Evolutionary conservation across 1,140 invertebrate genomes (phyloP).

Genomic region (Drosophila hydei): DNA sequence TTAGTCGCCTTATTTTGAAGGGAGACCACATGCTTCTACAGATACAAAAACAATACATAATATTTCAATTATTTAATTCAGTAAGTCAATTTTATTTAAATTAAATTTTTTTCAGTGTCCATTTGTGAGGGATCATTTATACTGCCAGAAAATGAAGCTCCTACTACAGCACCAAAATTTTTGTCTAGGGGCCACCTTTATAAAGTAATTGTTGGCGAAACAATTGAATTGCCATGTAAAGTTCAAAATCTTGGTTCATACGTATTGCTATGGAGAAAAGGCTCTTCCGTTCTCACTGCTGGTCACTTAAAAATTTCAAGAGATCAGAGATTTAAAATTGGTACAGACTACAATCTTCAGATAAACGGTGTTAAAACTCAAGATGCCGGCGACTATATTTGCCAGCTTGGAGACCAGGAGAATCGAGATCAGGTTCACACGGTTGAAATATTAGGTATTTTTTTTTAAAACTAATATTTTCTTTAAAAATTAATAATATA

Average conservation of each 20-base stretch:
- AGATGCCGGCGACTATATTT: slow-evolving; percentile 85
- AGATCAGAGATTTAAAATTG: slow-evolving; percentile 86
- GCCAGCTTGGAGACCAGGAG: slow-evolving; percentile 85
- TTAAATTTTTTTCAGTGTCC: slow-evolving; percentile 28
- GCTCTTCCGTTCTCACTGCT: slow-evolving; percentile 86
- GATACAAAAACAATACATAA: no score
- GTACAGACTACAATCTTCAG: slow-evolving; percentile 87
- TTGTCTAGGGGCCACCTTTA: slow-evolving; percentile 89
- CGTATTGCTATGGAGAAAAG: slow-evolving; percentile 87
- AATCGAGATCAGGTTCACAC: slow-evolving; percentile 85
- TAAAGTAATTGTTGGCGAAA: slow-evolving; percentile 90
- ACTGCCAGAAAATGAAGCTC: slow-evolving; percentile 64
- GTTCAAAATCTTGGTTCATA: slow-evolving; percentile 89
- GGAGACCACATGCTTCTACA: no score
- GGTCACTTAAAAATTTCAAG: slow-evolving; percentile 87
- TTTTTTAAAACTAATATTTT: neutral
- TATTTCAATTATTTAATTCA: no score
- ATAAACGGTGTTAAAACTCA: slow-evolving; percentile 86
- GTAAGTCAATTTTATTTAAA: neutral
- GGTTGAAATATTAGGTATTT: slow-evolving; percentile 85
- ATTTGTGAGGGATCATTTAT: slow-evolving; percentile 63
- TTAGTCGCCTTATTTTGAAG: no score
- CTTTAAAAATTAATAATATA: neutral
- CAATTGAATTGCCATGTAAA: slow-evolving; percentile 89
- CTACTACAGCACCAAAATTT: slow-evolving; percentile 86